Evolutionary conservation across 2,888 invertebrate genomes (phyloP).

Genomic region (Galerucella pusilla): DNA sequence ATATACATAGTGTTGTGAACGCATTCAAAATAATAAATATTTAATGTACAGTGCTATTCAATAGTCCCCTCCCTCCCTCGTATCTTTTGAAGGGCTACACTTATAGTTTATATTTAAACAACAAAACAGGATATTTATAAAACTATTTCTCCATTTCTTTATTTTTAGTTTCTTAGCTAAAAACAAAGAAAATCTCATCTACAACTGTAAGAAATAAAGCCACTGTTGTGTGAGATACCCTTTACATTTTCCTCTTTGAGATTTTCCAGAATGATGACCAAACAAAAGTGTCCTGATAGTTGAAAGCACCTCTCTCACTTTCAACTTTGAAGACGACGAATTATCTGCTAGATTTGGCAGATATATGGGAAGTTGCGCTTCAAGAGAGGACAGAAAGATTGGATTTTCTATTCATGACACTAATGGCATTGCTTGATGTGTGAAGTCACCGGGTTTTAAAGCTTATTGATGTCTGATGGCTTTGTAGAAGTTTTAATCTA

Average conservation of each 20-base stretch:
- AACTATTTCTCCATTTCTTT: too few relatives aligned
- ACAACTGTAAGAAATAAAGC: too few relatives aligned
- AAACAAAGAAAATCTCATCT: too few relatives aligned
- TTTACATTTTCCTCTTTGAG: constrained; percentile 18
- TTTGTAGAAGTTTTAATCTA: not conserved
- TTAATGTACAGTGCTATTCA: too few relatives aligned
- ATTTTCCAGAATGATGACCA: constrained; percentile 29
- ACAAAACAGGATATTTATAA: too few relatives aligned
- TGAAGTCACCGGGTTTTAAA: not conserved
- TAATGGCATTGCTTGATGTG: constrained; percentile 27
- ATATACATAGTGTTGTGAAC: too few relatives aligned
- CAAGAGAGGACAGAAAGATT: constrained; percentile 34
- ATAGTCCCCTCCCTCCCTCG: too few relatives aligned
- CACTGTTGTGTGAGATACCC: not conserved
- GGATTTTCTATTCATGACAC: constrained; percentile 25
- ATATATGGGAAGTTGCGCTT: constrained; percentile 28
- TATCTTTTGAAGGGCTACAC: too few relatives aligned
- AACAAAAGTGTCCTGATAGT: constrained; percentile 32
- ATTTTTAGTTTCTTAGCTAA: too few relatives aligned
- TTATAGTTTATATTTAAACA: too few relatives aligned
- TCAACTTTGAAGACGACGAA: constrained; percentile 17
- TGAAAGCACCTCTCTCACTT: constrained; percentile 24
- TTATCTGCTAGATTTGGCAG: constrained; percentile 37
- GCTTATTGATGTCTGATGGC: not conserved
- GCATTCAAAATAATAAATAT: too few relatives aligned